Percentiles rank a stretch among this genome's conserved stretches.
Evolutionary conservation across 2,113 vertebrate species (phyloP).

Genomic region (Myrmecobius fasciatus): DNA sequence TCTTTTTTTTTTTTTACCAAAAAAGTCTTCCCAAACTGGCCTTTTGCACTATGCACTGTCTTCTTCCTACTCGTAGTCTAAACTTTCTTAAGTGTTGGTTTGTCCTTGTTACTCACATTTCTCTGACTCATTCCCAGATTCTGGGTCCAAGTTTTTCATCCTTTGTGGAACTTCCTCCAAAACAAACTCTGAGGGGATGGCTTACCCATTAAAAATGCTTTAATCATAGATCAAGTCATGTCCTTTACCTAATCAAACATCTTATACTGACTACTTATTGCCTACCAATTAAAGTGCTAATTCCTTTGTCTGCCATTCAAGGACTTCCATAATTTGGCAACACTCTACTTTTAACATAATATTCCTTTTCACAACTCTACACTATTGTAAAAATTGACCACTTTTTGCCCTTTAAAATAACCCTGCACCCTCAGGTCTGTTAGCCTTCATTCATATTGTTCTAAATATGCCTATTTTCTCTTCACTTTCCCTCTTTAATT

Average conservation of each 20-base stretch:
- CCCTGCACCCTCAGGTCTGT: neutral
- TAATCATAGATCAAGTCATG: neutral
- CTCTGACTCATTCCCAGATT: neutral
- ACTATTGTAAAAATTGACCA: neutral
- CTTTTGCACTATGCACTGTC: neutral
- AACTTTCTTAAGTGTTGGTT: neutral
- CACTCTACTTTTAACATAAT: neutral
- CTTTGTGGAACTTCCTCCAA: neutral
- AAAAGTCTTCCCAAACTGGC: neutral
- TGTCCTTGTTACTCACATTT: neutral
- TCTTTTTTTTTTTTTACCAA: neutral
- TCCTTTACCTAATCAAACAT: neutral
- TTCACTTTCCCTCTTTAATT: neutral
- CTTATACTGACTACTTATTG: neutral
- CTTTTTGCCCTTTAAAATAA: neutral
- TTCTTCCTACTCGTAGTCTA: neutral
- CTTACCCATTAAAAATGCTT: neutral
- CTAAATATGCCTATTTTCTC: neutral
- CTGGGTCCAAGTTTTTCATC: neutral
- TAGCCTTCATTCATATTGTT: neutral
- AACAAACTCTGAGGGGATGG: neutral
- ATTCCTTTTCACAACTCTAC: neutral
- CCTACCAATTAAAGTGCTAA: neutral
- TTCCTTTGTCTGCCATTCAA: neutral
- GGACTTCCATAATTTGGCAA: neutral